phyloP scores from a whole-genome alignment of 2,797 vertebrate species.

The Nasua narica region DNA sequence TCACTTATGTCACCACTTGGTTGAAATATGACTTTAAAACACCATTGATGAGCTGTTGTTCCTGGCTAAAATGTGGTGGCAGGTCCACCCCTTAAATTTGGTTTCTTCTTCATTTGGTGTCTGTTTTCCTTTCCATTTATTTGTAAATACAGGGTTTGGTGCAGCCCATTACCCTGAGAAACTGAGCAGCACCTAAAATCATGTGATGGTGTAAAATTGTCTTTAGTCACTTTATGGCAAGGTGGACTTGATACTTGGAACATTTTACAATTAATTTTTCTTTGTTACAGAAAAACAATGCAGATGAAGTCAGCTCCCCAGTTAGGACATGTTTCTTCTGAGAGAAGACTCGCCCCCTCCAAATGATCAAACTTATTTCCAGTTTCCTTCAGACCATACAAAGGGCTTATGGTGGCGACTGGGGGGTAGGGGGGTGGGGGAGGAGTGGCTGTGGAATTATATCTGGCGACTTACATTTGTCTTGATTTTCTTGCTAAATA shows the following conservation, averaged over 20 bases:
- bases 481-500: conserved; percentile 56
- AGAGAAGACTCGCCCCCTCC: not conserved
- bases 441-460: not conserved
- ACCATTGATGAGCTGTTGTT: not conserved
- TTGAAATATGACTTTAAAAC: not conserved
- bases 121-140: not conserved
- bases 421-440: fast-evolving
- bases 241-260: not conserved
- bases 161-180: not conserved
- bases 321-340: not conserved
- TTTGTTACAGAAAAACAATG: not conserved
- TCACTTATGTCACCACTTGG: not conserved
- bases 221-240: not conserved
- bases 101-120: not conserved
- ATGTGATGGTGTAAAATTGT: not conserved
- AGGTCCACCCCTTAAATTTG: not conserved
- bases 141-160: not conserved
- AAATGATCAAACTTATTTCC: conserved; percentile 5
- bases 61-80: not conserved
- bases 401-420: not conserved
- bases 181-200: not conserved
- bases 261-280: conserved; percentile 13
- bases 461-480: conserved; percentile 12
- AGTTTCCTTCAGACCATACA: not conserved
- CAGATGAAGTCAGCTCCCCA: not conserved